These are phyloP conservation scores for Physeter macrocephalus DNA, from an alignment of 2,113 vertebrate species.

Conservation along the genomic window DNA sequence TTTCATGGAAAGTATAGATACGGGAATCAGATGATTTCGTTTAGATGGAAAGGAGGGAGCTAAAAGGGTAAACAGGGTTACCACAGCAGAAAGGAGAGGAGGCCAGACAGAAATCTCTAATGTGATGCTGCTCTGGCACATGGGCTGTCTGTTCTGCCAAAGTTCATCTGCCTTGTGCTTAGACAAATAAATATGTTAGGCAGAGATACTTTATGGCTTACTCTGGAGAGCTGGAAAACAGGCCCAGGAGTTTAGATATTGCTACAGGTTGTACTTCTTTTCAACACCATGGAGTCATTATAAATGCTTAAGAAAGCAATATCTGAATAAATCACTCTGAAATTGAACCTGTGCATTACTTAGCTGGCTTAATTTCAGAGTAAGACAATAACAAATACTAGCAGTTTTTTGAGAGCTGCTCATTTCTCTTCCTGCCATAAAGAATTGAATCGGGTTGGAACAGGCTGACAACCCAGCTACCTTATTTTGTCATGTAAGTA, in stretches of 20 bases:
- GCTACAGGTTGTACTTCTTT: not conserved
- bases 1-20: not conserved
- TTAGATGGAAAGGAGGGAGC: not conserved
- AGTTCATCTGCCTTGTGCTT: not conserved
- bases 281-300: not conserved
- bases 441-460: not conserved
- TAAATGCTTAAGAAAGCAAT: not conserved
- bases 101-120: not conserved
- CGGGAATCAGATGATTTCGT: not conserved
- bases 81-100: not conserved
- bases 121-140: not conserved
- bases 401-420: not conserved
- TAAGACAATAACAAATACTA: not conserved
- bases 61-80: not conserved
- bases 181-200: not conserved
- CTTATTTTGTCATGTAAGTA: not conserved
- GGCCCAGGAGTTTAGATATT: not conserved
- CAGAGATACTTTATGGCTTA: not conserved
- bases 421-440: not conserved
- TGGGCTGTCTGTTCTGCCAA: not conserved
- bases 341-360: not conserved
- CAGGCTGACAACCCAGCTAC: not conserved
- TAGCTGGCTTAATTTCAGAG: constrained; percentile 5
- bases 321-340: not conserved
- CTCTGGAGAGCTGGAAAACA: not conserved